These are phyloP conservation scores for Eospalax fontanierii DNA, from an alignment of 2,797 vertebrate species.

Conservation along the genomic window DNA sequence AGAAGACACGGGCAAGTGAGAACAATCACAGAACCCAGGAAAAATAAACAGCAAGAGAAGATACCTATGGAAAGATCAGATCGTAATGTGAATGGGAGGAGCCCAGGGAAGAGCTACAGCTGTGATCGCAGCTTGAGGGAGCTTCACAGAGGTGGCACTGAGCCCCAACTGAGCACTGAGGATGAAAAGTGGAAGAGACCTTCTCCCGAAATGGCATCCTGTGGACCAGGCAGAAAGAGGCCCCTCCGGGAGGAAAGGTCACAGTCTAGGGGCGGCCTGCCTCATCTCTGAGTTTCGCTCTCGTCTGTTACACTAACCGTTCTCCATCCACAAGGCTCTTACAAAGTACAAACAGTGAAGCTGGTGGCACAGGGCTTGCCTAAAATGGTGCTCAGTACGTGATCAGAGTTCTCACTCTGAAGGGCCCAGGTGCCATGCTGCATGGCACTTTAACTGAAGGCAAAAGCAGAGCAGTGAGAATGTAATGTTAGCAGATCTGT, in stretches of 20 bases:
- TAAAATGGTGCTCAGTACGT: not conserved
- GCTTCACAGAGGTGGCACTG: not conserved
- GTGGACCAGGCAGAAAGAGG: not conserved
- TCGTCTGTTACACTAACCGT: not conserved
- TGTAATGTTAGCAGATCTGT: no score
- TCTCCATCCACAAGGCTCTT: not conserved
- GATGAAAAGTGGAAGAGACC: not conserved
- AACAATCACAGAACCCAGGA: no score
- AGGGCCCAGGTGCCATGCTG: not conserved
- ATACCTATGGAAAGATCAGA: not conserved
- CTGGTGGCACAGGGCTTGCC: not conserved
- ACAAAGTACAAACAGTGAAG: not conserved
- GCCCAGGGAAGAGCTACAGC: not conserved
- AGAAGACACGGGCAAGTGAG: no score
- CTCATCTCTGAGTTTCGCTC: not conserved
- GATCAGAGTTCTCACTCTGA: not conserved
- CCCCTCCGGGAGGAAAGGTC: not conserved
- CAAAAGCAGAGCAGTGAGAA: no score
- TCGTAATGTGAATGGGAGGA: not conserved
- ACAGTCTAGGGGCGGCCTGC: not conserved
- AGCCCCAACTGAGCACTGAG: not conserved
- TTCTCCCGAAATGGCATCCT: not conserved
- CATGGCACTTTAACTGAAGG: no score
- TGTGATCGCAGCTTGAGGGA: no score
- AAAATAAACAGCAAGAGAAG: no score